phyloP scores from a whole-genome alignment of 2,888 invertebrate genomes.

The Argyresthia goedartella region DNA sequence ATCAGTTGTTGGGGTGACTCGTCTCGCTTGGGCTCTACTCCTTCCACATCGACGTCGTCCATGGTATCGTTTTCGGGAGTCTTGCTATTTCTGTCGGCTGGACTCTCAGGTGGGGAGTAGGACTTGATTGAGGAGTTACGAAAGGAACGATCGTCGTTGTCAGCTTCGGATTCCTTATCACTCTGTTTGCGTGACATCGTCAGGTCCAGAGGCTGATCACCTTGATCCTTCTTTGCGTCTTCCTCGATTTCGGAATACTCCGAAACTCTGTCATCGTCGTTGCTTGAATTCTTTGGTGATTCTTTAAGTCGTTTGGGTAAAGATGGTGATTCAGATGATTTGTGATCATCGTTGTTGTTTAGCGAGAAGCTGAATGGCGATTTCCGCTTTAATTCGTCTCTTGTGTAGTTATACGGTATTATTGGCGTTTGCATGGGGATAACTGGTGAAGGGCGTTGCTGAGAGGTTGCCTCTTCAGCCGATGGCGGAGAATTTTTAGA shows the following conservation, averaged over 20 bases:
- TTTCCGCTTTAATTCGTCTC: constrained; percentile 44
- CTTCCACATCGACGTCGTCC: constrained; percentile 66
- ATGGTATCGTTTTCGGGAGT: constrained; percentile 65
- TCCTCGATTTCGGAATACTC: constrained; percentile 49
- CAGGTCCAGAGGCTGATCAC: constrained; percentile 82
- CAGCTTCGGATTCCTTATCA: constrained; percentile 49
- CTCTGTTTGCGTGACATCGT: constrained; percentile 72
- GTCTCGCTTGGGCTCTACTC: constrained; percentile 55
- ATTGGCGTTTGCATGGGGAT: constrained; percentile 62
- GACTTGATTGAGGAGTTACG: constrained; percentile 53
- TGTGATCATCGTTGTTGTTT: constrained; percentile 39
- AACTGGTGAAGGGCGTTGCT: constrained; percentile 75
- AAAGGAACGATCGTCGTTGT: constrained; percentile 50
- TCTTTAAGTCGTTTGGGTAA: constrained; percentile 24
- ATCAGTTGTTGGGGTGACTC: constrained; percentile 47
- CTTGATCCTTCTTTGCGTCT: constrained; percentile 49
- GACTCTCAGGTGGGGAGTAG: constrained; percentile 58
- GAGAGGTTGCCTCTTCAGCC: constrained; percentile 74
- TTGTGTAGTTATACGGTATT: constrained; percentile 37
- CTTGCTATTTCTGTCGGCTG: constrained; percentile 39
- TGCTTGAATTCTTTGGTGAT: constrained; percentile 27
- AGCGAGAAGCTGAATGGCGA: constrained; percentile 47
- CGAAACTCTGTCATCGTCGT: constrained; percentile 38
- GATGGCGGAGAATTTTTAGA: constrained; percentile 76
- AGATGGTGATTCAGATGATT: constrained; percentile 30